Evolutionary conservation across 2,113 vertebrate genomes (phyloP).

Genomic region (Parotia lawesii): DNA sequence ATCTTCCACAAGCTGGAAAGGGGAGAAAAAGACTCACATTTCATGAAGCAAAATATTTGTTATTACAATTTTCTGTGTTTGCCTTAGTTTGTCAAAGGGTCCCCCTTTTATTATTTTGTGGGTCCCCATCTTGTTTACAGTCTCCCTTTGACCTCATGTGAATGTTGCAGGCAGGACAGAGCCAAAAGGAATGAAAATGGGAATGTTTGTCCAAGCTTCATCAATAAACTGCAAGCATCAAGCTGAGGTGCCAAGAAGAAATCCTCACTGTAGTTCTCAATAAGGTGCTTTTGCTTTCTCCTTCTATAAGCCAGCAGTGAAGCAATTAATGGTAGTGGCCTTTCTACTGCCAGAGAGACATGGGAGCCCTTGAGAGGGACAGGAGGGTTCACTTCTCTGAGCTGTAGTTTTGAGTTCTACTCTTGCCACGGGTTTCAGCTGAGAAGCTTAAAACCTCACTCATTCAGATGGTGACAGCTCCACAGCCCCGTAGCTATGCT

Average conservation of each 20-base stretch:
- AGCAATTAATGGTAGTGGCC: not conserved
- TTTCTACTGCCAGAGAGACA: not conserved
- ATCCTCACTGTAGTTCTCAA: not conserved
- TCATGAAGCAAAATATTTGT: not conserved
- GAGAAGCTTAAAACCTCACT: constrained; percentile 21
- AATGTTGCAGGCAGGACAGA: not conserved
- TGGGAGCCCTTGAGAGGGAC: not conserved
- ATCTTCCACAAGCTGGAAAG: not conserved
- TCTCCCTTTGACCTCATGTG: not conserved
- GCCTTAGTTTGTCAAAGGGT: not conserved
- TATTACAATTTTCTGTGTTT: not conserved
- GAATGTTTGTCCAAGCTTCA: not conserved
- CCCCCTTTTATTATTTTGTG: not conserved
- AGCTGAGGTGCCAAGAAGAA: not conserved
- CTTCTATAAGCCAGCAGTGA: not conserved
- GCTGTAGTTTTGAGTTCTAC: not conserved
- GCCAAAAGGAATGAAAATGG: not conserved
- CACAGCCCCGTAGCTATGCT: not conserved
- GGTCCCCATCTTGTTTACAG: not conserved
- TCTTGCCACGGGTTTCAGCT: not conserved
- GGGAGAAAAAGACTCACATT: not conserved
- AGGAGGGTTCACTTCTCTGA: not conserved
- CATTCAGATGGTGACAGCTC: constrained; percentile 4
- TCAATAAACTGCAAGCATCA: not conserved
- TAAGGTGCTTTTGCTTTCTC: not conserved